Evolutionary conservation across 2,888 invertebrate species (phyloP).

Genomic region (Oegoconia quadripuncta): DNA sequence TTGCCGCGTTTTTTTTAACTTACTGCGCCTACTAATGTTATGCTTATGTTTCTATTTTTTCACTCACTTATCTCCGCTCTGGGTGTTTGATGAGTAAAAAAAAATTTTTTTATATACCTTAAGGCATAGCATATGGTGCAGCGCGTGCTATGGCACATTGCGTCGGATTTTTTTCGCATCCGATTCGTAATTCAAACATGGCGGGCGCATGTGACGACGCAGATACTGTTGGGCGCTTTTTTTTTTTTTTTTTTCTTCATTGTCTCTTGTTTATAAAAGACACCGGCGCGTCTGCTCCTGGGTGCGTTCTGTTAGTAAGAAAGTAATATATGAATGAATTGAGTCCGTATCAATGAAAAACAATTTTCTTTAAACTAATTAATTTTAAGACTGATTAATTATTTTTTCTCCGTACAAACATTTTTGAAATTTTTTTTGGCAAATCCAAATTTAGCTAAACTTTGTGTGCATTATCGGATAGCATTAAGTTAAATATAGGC

Average conservation of each 20-base stretch:
- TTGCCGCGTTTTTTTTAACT: constrained; percentile 59
- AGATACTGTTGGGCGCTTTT: constrained; percentile 48
- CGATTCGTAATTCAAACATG: constrained; percentile 72
- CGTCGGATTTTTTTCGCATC: constrained; percentile 73
- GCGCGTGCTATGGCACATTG: constrained; percentile 74
- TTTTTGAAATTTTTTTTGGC: too few species aligned
- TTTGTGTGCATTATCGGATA: too few species aligned
- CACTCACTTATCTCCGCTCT: constrained; percentile 53
- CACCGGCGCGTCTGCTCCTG: constrained; percentile 25
- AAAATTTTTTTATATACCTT: constrained; percentile 48
- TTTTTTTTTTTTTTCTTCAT: constrained; percentile 46
- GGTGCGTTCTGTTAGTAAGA: constrained; percentile 26
- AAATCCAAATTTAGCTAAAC: too few species aligned
- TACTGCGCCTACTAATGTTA: constrained; percentile 66
- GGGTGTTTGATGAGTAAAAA: constrained; percentile 66
- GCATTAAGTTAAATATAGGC: too few species aligned
- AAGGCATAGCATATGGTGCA: constrained; percentile 53
- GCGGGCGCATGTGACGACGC: constrained; percentile 59
- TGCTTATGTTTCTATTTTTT: constrained; percentile 75
- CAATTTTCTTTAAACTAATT: constrained; percentile 8
- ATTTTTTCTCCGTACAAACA: too few species aligned
- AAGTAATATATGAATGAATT: constrained; percentile 45
- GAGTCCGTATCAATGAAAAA: constrained; percentile 24
- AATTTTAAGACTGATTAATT: too few species aligned
- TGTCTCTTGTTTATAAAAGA: constrained; percentile 39